Evolutionary conservation across 2,113 vertebrate genomes (phyloP).

Genomic region (Nyctibius bracteatus): DNA sequence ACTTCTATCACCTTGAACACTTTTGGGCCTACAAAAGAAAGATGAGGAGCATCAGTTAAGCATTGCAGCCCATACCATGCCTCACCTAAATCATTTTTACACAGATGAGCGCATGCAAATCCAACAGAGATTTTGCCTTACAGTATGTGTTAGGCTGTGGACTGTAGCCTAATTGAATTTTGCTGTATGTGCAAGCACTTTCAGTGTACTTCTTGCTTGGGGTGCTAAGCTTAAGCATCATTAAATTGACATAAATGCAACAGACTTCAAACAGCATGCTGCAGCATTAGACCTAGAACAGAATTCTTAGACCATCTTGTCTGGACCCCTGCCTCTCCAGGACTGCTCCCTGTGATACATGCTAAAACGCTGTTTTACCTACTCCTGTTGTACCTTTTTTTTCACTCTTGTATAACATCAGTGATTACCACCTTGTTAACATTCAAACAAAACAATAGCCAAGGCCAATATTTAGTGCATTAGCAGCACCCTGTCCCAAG

Average conservation of each 20-base stretch:
- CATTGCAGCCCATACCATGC: neutral
- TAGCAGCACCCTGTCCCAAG: neutral
- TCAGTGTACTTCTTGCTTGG: neutral
- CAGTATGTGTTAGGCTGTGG: neutral
- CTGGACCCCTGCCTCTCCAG: neutral
- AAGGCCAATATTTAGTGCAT: neutral
- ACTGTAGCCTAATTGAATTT: neutral
- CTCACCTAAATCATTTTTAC: neutral
- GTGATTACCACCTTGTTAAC: slow-evolving; percentile 24
- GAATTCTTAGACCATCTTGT: neutral
- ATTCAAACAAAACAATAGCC: neutral
- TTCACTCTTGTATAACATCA: neutral
- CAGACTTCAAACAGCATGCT: neutral
- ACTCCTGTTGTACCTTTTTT: neutral
- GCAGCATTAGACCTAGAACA: neutral
- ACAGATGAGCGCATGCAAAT: neutral
- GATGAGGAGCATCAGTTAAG: neutral
- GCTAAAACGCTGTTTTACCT: neutral
- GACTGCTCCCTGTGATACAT: neutral
- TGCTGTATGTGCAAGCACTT: neutral
- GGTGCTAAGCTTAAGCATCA: neutral
- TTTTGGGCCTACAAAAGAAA: neutral
- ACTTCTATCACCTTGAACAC: neutral
- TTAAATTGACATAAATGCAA: slow-evolving; percentile 20
- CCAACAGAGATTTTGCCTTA: neutral